phyloP scores from a whole-genome alignment of 2,113 vertebrate species.

The Grallaria varia region DNA sequence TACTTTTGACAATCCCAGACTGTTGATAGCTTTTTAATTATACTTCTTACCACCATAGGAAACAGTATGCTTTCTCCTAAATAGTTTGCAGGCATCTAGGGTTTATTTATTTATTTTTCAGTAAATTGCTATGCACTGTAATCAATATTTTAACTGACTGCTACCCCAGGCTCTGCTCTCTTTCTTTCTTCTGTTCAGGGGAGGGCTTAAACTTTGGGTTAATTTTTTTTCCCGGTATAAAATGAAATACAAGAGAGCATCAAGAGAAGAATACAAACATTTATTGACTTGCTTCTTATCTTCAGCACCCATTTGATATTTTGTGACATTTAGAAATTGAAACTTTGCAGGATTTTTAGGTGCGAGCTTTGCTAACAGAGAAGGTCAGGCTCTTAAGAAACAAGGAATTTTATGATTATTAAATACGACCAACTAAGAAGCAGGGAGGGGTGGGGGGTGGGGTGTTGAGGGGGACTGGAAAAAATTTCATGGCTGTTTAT shows the following conservation, averaged over 20 bases:
- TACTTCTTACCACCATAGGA: constrained; percentile 49
- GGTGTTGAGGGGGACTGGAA: too few species aligned
- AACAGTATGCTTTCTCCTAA: constrained; percentile 50
- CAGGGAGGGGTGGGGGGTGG: too few species aligned
- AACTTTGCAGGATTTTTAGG: constrained; percentile 56
- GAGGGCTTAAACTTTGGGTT: constrained; percentile 39
- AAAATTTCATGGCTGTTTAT: background rate
- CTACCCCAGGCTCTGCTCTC: background rate
- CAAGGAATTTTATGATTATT: constrained; percentile 52
- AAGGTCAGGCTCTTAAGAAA: constrained; percentile 52
- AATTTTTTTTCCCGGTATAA: background rate
- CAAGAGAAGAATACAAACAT: constrained; percentile 56
- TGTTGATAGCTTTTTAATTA: constrained; percentile 78
- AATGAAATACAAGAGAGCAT: constrained; percentile 52
- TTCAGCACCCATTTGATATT: constrained; percentile 64
- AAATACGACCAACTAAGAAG: constrained; percentile 4
- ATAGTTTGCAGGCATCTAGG: constrained; percentile 37
- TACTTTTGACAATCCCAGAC: constrained; percentile 73
- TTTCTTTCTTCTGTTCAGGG: background rate
- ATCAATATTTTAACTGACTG: constrained; percentile 68
- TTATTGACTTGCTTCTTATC: constrained; percentile 59
- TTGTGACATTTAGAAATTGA: constrained; percentile 69
- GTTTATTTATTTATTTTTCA: constrained; percentile 61
- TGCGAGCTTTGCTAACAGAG: constrained; percentile 19
- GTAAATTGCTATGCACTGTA: constrained; percentile 56